Base-by-base conservation (phyloP, 2,888 invertebrate species). In the Meandrusa payeni region DNA sequence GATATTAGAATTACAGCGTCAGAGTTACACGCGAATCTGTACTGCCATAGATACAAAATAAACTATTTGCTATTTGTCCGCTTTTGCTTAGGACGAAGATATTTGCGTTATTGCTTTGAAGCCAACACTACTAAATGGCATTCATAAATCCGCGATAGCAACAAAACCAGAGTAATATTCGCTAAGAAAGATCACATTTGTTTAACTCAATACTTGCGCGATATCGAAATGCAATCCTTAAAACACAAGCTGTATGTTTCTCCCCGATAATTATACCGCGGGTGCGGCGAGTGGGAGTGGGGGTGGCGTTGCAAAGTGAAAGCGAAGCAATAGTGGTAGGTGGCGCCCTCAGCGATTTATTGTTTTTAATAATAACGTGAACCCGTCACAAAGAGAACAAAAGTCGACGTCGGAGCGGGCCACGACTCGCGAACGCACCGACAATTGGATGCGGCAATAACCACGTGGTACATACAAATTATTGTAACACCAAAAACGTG, bases 351-450 rank as follows among this genome's bases (percentile, higher is more conserved):
- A 72, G 81, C 85, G 83, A 88, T 87, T 88, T 88, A 87, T 88
- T 86, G 87, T 86, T 87, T 87, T 87, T 86, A 88, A 87, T 88
- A 88, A 88, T 87, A 86, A 83, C 83, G 83, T 77, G 83, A 79
- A 75, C 69, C 72, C 71, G 77, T 79, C 79, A 83, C 81, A 85
- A 86, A 85, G 79, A 77, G 83, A 80, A 83, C 82, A 81, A 85
- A 83, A 86, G 79, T 78, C 71, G 69, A 69, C 68, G 62, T 58
- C 56, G 62, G 66, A 68, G 64, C 68, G 70, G 66, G 62, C 65
- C 38, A 39, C 11, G 37, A 17, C 26, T 11, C 43, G 38, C 48
- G 36, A 20, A 26, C 6, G 5, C 24, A 27, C 28, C 48, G 39
- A 43, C 44, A 23, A 19, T 1, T 52, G 52, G 59, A 65, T 56